These are phyloP conservation scores for Rousettus leschenaultii DNA, from an alignment of 2,113 vertebrate species.

Conservation along the genomic window DNA sequence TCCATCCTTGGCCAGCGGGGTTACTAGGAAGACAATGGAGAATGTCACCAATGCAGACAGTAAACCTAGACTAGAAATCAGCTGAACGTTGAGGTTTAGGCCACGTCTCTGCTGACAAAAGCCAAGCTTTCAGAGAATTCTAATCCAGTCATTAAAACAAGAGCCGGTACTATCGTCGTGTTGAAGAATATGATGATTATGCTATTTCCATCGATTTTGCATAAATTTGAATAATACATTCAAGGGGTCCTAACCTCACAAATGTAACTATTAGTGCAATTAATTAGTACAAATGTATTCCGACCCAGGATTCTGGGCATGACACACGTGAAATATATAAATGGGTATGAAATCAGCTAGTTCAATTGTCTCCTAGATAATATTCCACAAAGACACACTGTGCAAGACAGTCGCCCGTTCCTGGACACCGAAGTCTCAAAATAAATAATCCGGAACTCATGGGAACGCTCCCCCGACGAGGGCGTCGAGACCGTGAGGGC, in stretches of 20 bases:
- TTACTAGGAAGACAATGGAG: background rate
- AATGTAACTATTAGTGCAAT: slow-evolving; percentile 57
- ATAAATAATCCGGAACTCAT: background rate
- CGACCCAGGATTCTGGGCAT: background rate
- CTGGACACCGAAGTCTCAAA: background rate
- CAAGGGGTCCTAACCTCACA: slow-evolving; percentile 17
- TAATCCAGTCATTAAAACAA: slow-evolving; percentile 29
- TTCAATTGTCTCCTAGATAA: background rate
- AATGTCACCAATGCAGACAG: background rate
- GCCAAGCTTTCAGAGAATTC: background rate
- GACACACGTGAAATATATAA: background rate
- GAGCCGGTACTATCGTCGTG: slow-evolving; percentile 6
- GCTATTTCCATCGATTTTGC: slow-evolving; percentile 34
- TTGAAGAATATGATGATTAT: slow-evolving; percentile 9
- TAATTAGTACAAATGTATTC: slow-evolving; percentile 47
- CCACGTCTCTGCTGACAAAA: background rate
- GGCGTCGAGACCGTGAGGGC: background rate
- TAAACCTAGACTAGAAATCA: background rate
- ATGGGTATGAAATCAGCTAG: background rate
- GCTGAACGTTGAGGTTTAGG: background rate
- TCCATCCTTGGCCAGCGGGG: background rate
- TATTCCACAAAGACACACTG: background rate
- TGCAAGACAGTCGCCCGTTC: background rate
- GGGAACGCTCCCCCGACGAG: background rate
- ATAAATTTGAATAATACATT: slow-evolving; percentile 58